phyloP scores from a whole-genome alignment of 2,888 invertebrate genomes.

The Tricholauxania praeusta region DNA sequence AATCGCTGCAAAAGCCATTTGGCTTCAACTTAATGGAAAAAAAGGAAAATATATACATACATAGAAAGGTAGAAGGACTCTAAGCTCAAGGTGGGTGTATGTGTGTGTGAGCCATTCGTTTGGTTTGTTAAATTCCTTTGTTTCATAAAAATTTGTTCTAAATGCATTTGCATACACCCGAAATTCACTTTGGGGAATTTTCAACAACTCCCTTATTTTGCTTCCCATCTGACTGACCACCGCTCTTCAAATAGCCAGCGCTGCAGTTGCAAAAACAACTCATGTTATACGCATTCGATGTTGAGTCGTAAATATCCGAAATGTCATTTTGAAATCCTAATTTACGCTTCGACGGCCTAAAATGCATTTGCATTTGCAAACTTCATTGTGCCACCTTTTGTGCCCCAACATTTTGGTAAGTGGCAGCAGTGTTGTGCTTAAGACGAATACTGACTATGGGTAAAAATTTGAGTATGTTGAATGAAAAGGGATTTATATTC shows the following conservation, averaged over 20 bases:
- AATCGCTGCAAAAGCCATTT: too few relatives aligned
- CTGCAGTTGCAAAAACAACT: too few relatives aligned
- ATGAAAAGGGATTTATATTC: background rate
- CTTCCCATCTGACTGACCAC: background rate
- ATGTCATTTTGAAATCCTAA: conserved; percentile 69
- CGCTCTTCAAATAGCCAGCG: background rate
- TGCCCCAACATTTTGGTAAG: background rate
- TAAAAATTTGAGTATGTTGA: conserved; percentile 37
- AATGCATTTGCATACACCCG: conserved; percentile 24
- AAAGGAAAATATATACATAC: too few relatives aligned
- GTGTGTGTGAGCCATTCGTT: background rate
- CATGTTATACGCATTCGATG: conserved; percentile 39
- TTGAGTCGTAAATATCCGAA: conserved; percentile 67
- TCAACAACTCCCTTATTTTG: background rate
- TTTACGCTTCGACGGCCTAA: conserved; percentile 66
- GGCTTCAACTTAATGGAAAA: too few relatives aligned
- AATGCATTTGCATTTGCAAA: conserved; percentile 56
- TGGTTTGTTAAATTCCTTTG: background rate
- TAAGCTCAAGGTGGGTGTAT: too few relatives aligned
- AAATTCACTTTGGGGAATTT: background rate
- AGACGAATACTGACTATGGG: conserved; percentile 3
- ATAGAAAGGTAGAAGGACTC: too few relatives aligned
- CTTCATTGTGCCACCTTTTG: conserved; percentile 10
- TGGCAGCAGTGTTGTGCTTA: background rate
- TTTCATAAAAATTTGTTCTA: conserved; percentile 9